phyloP scores from a whole-genome alignment of 2,113 vertebrate species.

The Pluvialis apricaria region DNA sequence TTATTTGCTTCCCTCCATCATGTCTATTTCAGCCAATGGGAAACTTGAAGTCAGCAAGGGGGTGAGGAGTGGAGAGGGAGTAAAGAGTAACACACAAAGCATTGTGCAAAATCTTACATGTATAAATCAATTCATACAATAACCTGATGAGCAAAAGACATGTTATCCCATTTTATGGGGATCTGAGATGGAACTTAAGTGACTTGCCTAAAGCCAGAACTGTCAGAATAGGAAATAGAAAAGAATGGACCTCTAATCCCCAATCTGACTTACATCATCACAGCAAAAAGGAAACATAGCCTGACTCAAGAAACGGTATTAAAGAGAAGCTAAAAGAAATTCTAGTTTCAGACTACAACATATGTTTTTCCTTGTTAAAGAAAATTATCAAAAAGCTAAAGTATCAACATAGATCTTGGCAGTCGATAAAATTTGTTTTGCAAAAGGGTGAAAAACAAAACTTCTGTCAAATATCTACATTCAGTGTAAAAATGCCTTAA shows the following conservation, averaged over 20 bases:
- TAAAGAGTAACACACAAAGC: neutral
- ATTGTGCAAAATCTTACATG: neutral
- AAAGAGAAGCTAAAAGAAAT: neutral
- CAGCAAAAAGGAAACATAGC: neutral
- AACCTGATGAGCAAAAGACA: neutral
- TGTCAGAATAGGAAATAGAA: neutral
- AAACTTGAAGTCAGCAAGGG: neutral
- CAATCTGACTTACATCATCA: neutral
- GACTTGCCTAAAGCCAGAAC: neutral
- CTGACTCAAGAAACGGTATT: neutral
- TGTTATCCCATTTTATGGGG: neutral
- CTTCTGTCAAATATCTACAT: neutral
- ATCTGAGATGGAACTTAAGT: neutral
- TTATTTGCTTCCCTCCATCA: neutral
- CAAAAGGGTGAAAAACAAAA: fast-evolving
- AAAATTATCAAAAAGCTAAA: neutral
- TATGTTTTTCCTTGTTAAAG: neutral
- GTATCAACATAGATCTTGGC: neutral
- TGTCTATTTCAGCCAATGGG: neutral
- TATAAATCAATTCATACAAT: neutral
- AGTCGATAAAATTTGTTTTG: neutral
- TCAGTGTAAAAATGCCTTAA: neutral
- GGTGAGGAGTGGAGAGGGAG: fast-evolving
- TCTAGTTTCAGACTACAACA: neutral
- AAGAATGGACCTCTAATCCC: neutral